Base-by-base conservation (phyloP, 2,113 vertebrate genomes). In the Rhinichthys klamathensis region DNA sequence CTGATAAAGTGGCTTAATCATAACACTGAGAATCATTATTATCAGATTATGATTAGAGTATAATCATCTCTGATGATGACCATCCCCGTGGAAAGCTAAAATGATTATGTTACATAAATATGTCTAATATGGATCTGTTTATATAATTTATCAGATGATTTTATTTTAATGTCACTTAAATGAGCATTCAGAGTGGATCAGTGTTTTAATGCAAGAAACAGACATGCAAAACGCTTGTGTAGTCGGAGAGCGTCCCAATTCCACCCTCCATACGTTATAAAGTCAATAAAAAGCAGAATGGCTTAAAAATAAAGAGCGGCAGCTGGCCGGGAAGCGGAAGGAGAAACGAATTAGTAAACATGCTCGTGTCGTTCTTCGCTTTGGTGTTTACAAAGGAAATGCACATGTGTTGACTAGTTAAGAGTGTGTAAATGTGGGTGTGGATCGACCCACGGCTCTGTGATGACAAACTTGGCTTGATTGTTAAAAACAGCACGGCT, bases 11-110 rank as follows among this genome's bases (percentile, higher is more conserved):
- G 77, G 56, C 35, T 80, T 80, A 61, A 80, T 80, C 77, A 80
- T 61, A 80, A 63, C 56, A 80, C 56, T 8, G 77, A 80, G 60
- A 21, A 7, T 67, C 61, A 51, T 81, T 69, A 80, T 63, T 63
- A 65, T 80, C 78, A 80, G 38, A 80, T 80, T 80, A 81, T 81
- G 44, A 69, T 81, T 65, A 51, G 44, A 69, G 61, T 65, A 69
- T 69, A 81, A 81, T 81, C 63, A 51, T 51, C 41, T 54, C 80
- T 81, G 80, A 81, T 81, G 80, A 81, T 81, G 61, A 51, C 60
- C 80, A 69, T 81, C 80, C 60, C 80, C 1, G 44, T 23, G 80
- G 80, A 81, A 81, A 80, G 23, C 78, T 46, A 44, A 79, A 79
- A 65, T 61, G 21, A 80, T 80, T 80, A 65, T 11, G 41, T 49